These are phyloP conservation scores for Campopleginae sp. DNA, from an alignment of 2,888 invertebrate genomes.

Conservation along the genomic window DNA sequence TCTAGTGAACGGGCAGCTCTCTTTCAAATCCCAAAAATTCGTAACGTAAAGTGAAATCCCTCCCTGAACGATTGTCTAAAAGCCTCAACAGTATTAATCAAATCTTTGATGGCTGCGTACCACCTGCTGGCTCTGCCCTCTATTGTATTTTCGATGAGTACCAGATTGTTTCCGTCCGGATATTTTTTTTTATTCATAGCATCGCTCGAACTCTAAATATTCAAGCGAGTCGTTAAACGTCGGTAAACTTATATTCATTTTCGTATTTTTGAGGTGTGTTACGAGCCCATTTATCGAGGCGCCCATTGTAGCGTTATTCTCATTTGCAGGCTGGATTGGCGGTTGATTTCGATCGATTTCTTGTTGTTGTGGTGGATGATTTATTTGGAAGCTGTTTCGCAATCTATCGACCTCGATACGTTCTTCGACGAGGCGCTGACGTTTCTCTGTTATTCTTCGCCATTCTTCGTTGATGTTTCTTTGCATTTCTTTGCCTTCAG, in stretches of 20 bases:
- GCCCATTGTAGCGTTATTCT: not conserved
- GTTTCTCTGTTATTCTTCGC: not conserved
- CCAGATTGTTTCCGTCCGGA: not conserved
- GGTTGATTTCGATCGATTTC: not conserved
- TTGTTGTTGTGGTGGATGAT: not conserved
- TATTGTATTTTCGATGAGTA: not conserved
- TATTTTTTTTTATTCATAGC: not conserved
- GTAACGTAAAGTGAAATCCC: conserved; percentile 25
- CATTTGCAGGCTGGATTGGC: not conserved
- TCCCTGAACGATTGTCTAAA: not conserved
- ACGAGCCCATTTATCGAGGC: conserved; percentile 11
- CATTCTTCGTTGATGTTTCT: not conserved
- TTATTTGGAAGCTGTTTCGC: not conserved
- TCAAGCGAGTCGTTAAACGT: conserved; percentile 4
- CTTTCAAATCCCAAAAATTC: too few relatives aligned
- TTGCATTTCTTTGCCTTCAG: not conserved
- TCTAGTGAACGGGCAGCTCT: too few relatives aligned
- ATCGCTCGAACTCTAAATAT: conserved; percentile 17
- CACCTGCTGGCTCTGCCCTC: not conserved
- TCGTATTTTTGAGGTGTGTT: not conserved
- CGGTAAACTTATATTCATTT: not conserved
- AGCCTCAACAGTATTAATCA: not conserved
- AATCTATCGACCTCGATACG: not conserved
- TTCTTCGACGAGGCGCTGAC: not conserved
- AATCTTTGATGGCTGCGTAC: conserved; percentile 1